Evolutionary conservation across 2,113 vertebrate genomes (phyloP), one percentile per base, ranked within the genome.

Genomic region (Leiothrix lutea): DNA sequence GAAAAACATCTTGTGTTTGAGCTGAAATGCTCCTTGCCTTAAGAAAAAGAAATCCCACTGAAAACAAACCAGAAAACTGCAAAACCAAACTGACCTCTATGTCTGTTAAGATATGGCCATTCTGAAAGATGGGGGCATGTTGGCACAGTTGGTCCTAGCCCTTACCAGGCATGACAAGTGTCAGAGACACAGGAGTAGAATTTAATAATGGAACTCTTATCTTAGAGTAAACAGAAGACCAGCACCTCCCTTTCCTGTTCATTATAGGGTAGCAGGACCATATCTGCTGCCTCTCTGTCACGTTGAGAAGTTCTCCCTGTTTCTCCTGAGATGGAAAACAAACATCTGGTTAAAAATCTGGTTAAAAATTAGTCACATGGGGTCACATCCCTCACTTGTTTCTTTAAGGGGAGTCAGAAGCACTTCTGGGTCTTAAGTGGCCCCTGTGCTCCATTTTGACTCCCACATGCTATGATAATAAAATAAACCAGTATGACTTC

Each of bases 1-100:
- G 74, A 95, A 94, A 93, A 89, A 73, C 57, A 60, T 69, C 38
- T 65, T 65, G 29, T 56, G 64, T 90, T 81, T 95, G n/a, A 82
- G 50, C 35, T 36, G 64, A 73, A 85, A 53, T 48, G 29, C 7
- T 77, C 17, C 42, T 83, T 80, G 10, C 56, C 48, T 86, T 48
- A 54, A 87, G 53, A 33, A 65, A 33, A 58, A 62, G n/a, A 26
- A 80, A 28, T 14, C 2, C 31, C 24, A 29, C 19, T 2, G 20
- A 66, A 73, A 45, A 7, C 8, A 54, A 72, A 42, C 6, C 15
- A 51, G n/a, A 38, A 85, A 74, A 31, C 53, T 58, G 31, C 45
- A 56, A 80, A 82, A 33, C 5, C 14, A 48, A 44, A 4, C 28
- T 53, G 58, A 57, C 20, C 45, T 53, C 11, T 11, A 15, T 25